Base-by-base conservation (phyloP, 2,888 invertebrate species). In the Entomobrya proxima region DNA sequence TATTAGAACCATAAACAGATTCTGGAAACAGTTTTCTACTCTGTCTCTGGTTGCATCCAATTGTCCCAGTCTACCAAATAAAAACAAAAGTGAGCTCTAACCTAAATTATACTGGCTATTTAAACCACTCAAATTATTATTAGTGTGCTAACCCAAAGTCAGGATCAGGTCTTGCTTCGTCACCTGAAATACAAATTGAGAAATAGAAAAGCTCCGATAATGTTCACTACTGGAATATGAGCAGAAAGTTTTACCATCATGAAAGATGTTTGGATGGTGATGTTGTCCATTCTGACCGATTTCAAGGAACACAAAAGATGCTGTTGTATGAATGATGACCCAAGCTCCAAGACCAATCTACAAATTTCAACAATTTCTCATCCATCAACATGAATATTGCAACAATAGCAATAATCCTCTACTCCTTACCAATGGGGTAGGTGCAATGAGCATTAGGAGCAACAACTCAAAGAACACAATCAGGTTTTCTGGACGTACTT, bases 1-100 rank as follows among this genome's bases (percentile, higher is more conserved):
- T 0, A 95, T 47, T 15, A 88, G 27, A 24, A 85, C 87, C 15
- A 88, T 27, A 58, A 88, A 88, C 15, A 88, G 55, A 24, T 86
- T 88, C 37, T 87, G 40, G n/a, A 67, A 94, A 9, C 94, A 94
- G 84, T 95, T 93, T 87, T 96, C 95, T 27, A 93, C 92, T 88
- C 96, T 93, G 91, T 96, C 96, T 37, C 95, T 94, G 0, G 95
- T 93, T 0, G 96, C 94, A 90, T 96, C 95, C 88, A 96, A 90
- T 91, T 96, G 95, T 90, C 94, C 94, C 0, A 96, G 91, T 2
- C 96, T 87, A 30, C 61, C 32, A 35, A 67, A 37, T 3, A 21
- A 67, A 37, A n/a, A n/a, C n/a, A n/a, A n/a, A n/a, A n/a, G n/a
- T n/a, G n/a, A n/a, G n/a, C n/a, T n/a, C n/a, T n/a, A n/a, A n/a